Conservation (phyloP, 1,140 invertebrate species). For the Copidosoma floridanum region DNA sequence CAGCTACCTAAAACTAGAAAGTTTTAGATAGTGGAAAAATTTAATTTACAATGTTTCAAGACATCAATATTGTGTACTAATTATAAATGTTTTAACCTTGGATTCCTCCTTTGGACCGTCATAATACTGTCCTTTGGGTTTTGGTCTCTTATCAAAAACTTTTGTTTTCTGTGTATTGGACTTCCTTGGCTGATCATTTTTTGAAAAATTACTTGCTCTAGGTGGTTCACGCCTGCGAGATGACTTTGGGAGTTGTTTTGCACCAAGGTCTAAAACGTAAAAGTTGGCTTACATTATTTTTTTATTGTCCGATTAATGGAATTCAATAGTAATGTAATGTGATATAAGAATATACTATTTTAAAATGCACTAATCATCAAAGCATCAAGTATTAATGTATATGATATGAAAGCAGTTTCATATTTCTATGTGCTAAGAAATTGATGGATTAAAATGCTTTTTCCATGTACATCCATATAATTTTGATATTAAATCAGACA, state of each 20-base stretch:
- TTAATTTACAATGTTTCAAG: neutral
- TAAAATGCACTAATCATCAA: too few relatives aligned
- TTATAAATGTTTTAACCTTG: slow-evolving; percentile 54
- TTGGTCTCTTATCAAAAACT: slow-evolving; percentile 73
- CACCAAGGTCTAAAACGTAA: slow-evolving; percentile 60
- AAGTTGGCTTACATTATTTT: slow-evolving; percentile 22
- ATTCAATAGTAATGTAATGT: too few relatives aligned
- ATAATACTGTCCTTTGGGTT: slow-evolving; percentile 66
- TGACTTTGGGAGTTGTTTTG: slow-evolving; percentile 64
- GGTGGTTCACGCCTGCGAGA: slow-evolving; percentile 64
- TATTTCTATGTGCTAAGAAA: too few relatives aligned
- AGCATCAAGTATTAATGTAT: too few relatives aligned
- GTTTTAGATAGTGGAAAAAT: neutral
- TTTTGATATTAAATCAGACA: too few relatives aligned
- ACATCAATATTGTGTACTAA: neutral
- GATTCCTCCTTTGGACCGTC: slow-evolving; percentile 70
- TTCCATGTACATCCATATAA: too few relatives aligned
- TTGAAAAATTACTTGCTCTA: slow-evolving; percentile 55
- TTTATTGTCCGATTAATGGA: too few relatives aligned
- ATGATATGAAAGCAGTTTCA: too few relatives aligned
- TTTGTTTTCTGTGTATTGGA: slow-evolving; percentile 63
- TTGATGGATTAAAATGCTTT: too few relatives aligned
- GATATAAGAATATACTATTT: too few relatives aligned
- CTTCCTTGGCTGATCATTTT: slow-evolving; percentile 64
- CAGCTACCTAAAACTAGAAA: slow-evolving; percentile 50